These are phyloP conservation scores for Protodeltote pygarga DNA, from an alignment of 2,888 invertebrate genomes.

Conservation along the genomic window DNA sequence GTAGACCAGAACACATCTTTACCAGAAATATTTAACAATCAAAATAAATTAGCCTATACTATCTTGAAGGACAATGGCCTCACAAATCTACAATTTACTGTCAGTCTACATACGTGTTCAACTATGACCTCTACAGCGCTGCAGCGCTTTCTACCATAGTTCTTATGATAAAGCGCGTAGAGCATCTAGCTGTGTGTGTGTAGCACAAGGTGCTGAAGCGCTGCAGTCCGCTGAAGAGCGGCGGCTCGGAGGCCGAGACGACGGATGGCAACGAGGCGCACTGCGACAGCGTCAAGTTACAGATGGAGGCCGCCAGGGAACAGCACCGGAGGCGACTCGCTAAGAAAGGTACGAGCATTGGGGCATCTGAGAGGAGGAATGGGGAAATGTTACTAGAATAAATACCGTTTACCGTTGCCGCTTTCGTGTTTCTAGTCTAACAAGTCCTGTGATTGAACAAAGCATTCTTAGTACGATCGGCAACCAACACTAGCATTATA, in stretches of 20 bases:
- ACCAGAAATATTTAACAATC: no score
- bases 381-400: not conserved
- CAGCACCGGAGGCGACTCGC: slow-evolving; percentile 76
- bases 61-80: no score
- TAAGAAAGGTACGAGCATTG: slow-evolving; percentile 77
- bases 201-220: slow-evolving; percentile 79
- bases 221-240: slow-evolving; percentile 74
- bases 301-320: slow-evolving; percentile 83
- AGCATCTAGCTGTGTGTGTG: slow-evolving; percentile 34
- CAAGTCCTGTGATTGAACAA: no score
- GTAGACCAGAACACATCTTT: no score
- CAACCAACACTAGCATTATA: no score
- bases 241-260: slow-evolving; percentile 73
- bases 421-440: no score
- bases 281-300: slow-evolving; percentile 76
- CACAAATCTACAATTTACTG: no score
- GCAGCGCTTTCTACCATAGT: slow-evolving; percentile 13
- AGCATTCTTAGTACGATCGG: no score
- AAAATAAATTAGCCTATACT: no score
- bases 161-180: slow-evolving; percentile 4
- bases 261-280: slow-evolving; percentile 64
- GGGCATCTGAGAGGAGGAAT: no score
- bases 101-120: not conserved
- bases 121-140: not conserved
- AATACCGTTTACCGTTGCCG: no score